phyloP scores from a whole-genome alignment of 2,888 invertebrate species.

The Volucella bombylans region DNA sequence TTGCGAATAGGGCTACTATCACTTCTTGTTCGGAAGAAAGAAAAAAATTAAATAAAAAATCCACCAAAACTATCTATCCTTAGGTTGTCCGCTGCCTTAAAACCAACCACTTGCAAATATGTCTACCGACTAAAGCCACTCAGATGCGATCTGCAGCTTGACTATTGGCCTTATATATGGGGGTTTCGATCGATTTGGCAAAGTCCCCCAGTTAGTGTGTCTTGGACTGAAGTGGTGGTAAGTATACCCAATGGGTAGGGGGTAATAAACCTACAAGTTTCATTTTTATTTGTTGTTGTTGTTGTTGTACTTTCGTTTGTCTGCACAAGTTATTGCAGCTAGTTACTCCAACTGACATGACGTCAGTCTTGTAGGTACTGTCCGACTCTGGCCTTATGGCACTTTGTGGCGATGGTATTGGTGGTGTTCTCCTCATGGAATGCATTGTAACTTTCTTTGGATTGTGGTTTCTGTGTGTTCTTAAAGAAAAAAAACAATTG shows the following conservation, averaged over 20 bases:
- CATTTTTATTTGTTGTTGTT: constrained; percentile 23
- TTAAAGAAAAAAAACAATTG: constrained; percentile 19
- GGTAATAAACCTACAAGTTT: constrained; percentile 66
- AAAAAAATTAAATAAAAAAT: constrained; percentile 17
- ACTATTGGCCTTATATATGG: constrained; percentile 76
- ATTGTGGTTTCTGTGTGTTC: constrained; percentile 45
- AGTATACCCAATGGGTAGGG: constrained; percentile 55
- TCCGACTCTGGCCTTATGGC: not conserved
- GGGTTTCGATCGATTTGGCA: constrained; percentile 66
- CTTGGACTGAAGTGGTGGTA: constrained; percentile 59
- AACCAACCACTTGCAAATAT: constrained; percentile 65
- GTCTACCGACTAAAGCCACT: constrained; percentile 73
- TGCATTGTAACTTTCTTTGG: constrained; percentile 34
- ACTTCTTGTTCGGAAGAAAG: constrained; percentile 11
- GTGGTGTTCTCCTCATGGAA: constrained; percentile 36
- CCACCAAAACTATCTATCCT: constrained; percentile 9
- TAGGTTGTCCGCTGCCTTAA: constrained; percentile 25
- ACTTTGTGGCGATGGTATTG: constrained; percentile 13
- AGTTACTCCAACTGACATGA: constrained; percentile 67
- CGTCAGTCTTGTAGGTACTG: constrained; percentile 61
- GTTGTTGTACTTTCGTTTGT: constrained; percentile 64
- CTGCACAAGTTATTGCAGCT: constrained; percentile 51
- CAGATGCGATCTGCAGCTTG: constrained; percentile 72
- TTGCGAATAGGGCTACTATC: constrained; percentile 21
- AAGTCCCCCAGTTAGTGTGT: constrained; percentile 46